Conservation (phyloP, 2,797 vertebrate species). For the Vultur gryphus region DNA sequence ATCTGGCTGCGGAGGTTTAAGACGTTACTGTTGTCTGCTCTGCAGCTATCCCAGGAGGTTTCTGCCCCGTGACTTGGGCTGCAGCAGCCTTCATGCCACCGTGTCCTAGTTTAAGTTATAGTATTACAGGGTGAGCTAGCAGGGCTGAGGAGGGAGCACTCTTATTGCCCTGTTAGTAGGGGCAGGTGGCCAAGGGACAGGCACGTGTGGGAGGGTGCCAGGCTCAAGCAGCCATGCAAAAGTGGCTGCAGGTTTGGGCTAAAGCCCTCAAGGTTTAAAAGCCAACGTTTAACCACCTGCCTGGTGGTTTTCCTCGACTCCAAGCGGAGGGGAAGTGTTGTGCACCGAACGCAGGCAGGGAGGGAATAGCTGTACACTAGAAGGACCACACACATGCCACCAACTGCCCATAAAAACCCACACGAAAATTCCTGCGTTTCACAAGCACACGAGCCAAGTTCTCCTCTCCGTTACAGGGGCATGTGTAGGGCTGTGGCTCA, state of each 20-base stretch:
- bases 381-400: constrained; percentile 38
- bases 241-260: neutral
- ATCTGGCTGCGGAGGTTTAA: neutral
- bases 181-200: neutral
- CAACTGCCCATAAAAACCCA: neutral
- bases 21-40: neutral
- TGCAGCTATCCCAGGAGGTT: neutral
- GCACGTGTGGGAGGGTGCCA: neutral
- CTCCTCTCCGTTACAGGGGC: constrained; percentile 54
- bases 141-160: neutral
- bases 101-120: neutral
- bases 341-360: neutral
- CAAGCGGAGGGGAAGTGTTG: neutral
- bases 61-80: neutral
- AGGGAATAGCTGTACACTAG: neutral
- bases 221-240: neutral
- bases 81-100: neutral
- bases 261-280: neutral
- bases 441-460: neutral
- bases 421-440: neutral
- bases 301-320: neutral
- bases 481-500: neutral
- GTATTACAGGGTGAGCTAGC: neutral
- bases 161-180: neutral
- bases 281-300: neutral